Evolutionary conservation across 2,113 vertebrate genomes (phyloP), one percentile per base, ranked within the genome.

Genomic region (Cichladusa arquata): DNA sequence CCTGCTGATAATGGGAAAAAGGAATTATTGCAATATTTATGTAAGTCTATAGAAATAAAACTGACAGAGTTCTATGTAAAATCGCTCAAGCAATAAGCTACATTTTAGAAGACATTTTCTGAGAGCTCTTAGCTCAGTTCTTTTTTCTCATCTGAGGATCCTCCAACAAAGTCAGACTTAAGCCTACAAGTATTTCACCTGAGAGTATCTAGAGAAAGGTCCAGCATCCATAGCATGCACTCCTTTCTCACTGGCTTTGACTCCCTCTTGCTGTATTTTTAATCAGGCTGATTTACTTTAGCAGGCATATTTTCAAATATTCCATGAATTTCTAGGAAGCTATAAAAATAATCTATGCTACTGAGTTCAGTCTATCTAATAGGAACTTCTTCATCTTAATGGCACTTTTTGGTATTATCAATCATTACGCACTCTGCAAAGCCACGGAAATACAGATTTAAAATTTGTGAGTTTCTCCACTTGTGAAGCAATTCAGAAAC

Each of bases 311-410:
- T 92, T 81, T 92, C 58, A 92, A 86, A 40, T 67, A 84, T 86
- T 93, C 44, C 26, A 77, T 77, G 61, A 79, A 80, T 85, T 87
- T 81, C 45, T 79, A 93, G 67, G 61, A 95, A 91, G 16, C 38
- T 81, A 72, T 88, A 72, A 81, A 97, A 92, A 70, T 88, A 95
- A 93, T 66, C 42, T 81, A 42, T 77, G 50, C 44, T 71, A 19
- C 47, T 70, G 5, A 73, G n/a, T 90, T 86, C 34, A 81, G 45
- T 57, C 38, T 95, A 53, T 64, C 12, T 89, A 78, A 89, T 53
- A 90, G 12, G 8, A 22, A 64, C 61, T 86, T 67, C 69, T 96
- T 96, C 53, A 93, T 78, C 50, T 78, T 93, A 88, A 91, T 1
- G 5, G 19, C 40, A 77, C 8, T 57, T 86, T 91, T 86, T 93